Conservation (phyloP, 2,888 invertebrate species). For the Pocota personata region DNA sequence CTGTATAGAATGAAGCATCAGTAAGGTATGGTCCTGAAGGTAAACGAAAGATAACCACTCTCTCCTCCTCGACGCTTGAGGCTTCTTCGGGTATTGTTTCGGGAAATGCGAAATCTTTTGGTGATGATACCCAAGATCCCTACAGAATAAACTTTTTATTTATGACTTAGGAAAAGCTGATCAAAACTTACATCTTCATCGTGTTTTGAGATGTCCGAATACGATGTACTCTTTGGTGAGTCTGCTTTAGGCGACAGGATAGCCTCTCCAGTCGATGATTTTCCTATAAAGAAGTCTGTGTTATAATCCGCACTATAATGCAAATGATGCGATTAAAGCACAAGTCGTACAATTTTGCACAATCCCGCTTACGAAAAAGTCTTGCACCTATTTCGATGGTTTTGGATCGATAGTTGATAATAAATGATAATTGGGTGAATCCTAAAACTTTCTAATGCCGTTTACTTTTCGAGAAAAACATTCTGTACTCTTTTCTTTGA, state of each 20-base stretch:
- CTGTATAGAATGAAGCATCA: constrained; percentile 92
- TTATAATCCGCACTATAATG: too few relatives aligned
- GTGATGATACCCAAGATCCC: constrained; percentile 91
- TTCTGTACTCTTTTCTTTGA: too few relatives aligned
- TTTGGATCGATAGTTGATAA: too few relatives aligned
- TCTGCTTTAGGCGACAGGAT: constrained; percentile 81
- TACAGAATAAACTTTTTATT: constrained; percentile 77
- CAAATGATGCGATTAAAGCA: too few relatives aligned
- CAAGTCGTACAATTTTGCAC: too few relatives aligned
- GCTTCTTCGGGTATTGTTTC: constrained; percentile 97
- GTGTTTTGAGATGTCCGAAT: constrained; percentile 80
- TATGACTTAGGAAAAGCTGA: background rate
- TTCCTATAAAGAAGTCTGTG: constrained; percentile 75
- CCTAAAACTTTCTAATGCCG: too few relatives aligned
- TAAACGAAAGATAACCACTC: constrained; percentile 93
- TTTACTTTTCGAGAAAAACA: too few relatives aligned
- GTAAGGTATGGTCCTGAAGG: constrained; percentile 90
- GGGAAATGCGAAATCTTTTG: constrained; percentile 94
- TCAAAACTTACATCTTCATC: constrained; percentile 80
- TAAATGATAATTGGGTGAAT: too few relatives aligned
- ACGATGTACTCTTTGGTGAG: constrained; percentile 81
- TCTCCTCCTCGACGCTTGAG: constrained; percentile 95
- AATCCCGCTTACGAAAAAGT: too few relatives aligned
- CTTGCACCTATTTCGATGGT: too few relatives aligned
- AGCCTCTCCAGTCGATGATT: constrained; percentile 79